Evolutionary conservation across 2,888 invertebrate species (phyloP), one percentile per base, ranked within the genome.

Genomic region (Augiades crinisus): DNA sequence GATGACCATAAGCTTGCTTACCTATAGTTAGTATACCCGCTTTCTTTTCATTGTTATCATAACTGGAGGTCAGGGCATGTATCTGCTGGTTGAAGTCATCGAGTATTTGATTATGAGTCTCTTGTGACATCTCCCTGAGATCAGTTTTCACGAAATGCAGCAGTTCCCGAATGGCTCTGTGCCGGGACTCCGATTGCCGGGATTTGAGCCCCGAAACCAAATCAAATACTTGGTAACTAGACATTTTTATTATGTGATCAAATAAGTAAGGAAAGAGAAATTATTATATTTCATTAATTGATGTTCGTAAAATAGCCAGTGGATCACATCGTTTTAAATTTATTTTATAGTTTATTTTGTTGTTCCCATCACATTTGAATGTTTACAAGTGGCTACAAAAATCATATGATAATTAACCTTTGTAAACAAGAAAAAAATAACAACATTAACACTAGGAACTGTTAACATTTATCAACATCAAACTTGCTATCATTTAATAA

Each of bases 21-120:
- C 95, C 94, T 71, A 99, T 99, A 1, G 97, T 97, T 17, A 98
- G 86, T 62, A 98, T 97, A 44, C 98, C 98, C 50, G 98, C 98
- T 86, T 97, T 98, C 72, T 96, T 97, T 73, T 98, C 98, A 80
- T 96, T 96, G 31, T 95, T 93, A 76, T 99, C 98, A 24, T 94
- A 93, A 64, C 97, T 96, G 13, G 96, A 95, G 3, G 98, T 97
- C 95, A 98, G 95, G 70, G 96, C 95, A 75, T 96, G 97, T 60
- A 99, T 98, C 69, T 97, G 96, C 75, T 97, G 96, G 77, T 98
- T 98, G 70, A 98, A 97, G 59, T 97, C 96, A 73, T 99, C 98
- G 75, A 98, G 93, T 67, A 98, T 96, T 50, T 93, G 91, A 22
- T 94, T 93, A 57, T 97, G 91, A 64, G 96, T 95, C 69, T 98